A percentile compares a stretch with the other conserved stretches of the same genome.
Conservation (phyloP, 2,797 vertebrate species). For the Enteromius argenteus region DNA sequence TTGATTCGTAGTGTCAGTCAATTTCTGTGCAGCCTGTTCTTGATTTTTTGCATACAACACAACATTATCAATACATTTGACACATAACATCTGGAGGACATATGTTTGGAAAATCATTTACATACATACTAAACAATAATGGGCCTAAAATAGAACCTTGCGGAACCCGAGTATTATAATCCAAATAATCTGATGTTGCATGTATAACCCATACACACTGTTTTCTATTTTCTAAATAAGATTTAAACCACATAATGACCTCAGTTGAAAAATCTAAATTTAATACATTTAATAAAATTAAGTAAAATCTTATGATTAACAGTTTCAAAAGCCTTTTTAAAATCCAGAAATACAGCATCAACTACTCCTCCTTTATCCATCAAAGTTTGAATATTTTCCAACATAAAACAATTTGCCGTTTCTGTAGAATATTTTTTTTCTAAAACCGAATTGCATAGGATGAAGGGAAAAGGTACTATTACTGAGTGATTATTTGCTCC, state of each 20-base stretch:
- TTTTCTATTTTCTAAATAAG: not conserved
- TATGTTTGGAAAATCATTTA: not conserved
- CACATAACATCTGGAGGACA: not conserved
- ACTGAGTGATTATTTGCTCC: not conserved
- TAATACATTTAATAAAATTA: too few species aligned
- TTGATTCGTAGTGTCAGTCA: too few species aligned
- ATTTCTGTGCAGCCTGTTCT: not conserved
- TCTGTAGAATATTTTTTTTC: not conserved
- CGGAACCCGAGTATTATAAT: not conserved
- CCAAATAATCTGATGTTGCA: not conserved
- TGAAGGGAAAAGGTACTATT: not conserved
- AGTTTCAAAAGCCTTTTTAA: too few species aligned
- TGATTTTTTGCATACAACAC: not conserved
- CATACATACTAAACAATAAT: not conserved
- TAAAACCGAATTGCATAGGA: not conserved
- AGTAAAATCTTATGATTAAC: not conserved
- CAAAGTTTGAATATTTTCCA: too few species aligned
- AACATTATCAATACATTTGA: not conserved
- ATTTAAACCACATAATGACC: not conserved
- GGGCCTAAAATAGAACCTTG: constrained; percentile 3
- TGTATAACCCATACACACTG: not conserved
- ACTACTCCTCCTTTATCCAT: too few species aligned
- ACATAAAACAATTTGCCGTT: too few species aligned
- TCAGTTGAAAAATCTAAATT: not conserved
- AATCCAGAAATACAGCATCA: too few species aligned